Evolutionary conservation across 1,140 invertebrate species (phyloP), one percentile per base, ranked within the genome.

Genomic region (Parasteatoda tepidariorum): DNA sequence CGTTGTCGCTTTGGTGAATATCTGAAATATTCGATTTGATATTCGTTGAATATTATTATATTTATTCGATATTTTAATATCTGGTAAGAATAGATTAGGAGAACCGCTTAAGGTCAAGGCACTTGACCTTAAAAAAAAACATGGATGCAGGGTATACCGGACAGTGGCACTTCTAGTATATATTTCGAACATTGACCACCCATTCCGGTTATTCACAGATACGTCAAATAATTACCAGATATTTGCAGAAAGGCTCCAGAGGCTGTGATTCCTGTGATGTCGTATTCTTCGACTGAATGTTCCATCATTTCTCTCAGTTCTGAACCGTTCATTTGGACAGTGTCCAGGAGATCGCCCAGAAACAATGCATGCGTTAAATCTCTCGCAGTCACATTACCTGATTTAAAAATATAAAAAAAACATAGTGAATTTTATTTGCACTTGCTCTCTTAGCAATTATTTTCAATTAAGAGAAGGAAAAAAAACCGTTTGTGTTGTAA

Each of bases 331-430:
- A 76, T 22, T 28, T 28, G 22, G 18, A 64, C 59, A 0, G 9
- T 54, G 4, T 41, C 30, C 57, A 76, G 28, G 34, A 76, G 64
- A 28, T 76, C 59, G 2, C 74, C 59, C 11, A 30, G 11, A 18
- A 64, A 66, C 11, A 76, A 30, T 0, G 59, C 61, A 54, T 64
- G 59, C 3, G 61, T 5, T 2, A 76, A n/a, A 30, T 64, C 61
- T 33, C 64, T 76, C 3, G 64, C 22, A 11, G 38, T 76, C 24
- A 76, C 64, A 22, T 62, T 41, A 26, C 74, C 74, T 76, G 22
- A 0, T 2, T 9, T 48, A 48, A 48, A 48, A 18, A 48, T 48
- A 48, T 18, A 48, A 74, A 74, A 74, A 9, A 15, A 4, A 31
- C 26, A n/a, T 38, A 28, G n/a, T 55, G n/a, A 73, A 57, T 57